Evolutionary conservation across 1,140 invertebrate species (phyloP).

Genomic region (Plectrocnemia conspersa): DNA sequence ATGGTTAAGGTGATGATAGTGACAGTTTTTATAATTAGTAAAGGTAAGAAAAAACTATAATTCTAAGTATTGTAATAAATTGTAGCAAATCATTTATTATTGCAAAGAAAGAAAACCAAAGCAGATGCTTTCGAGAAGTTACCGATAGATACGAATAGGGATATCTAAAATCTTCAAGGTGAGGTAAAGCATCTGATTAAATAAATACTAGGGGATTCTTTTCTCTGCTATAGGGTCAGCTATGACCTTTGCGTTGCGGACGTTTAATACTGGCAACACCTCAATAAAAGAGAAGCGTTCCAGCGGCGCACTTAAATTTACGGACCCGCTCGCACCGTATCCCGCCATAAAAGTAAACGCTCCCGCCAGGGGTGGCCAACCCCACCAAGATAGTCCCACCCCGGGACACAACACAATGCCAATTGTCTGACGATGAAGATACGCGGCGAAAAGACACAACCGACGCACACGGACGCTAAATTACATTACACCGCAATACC

Average conservation of each 20-base stretch:
- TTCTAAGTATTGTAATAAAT: no score
- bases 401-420: slow-evolving; percentile 1
- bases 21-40: no score
- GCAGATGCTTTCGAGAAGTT: no score
- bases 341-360: slow-evolving; percentile 8
- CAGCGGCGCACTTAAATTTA: slow-evolving; percentile 8
- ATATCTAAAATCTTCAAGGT: no score
- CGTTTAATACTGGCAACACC: slow-evolving; percentile 4
- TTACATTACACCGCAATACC: background rate
- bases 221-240: background rate
- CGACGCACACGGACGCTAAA: background rate
- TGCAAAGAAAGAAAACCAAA: no score
- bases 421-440: slow-evolving; percentile 1
- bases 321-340: background rate
- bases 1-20: no score
- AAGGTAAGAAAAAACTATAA: no score
- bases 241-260: background rate
- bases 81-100: no score
- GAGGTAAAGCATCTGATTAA: no score
- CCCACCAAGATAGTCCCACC: background rate
- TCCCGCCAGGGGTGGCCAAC: background rate
- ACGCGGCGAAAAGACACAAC: slow-evolving; percentile 5
- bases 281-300: slow-evolving; percentile 8
- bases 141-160: no score
- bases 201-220: no score